Evolutionary conservation across 2,797 vertebrate species (phyloP).

Genomic region (Notamacropus eugenii): DNA sequence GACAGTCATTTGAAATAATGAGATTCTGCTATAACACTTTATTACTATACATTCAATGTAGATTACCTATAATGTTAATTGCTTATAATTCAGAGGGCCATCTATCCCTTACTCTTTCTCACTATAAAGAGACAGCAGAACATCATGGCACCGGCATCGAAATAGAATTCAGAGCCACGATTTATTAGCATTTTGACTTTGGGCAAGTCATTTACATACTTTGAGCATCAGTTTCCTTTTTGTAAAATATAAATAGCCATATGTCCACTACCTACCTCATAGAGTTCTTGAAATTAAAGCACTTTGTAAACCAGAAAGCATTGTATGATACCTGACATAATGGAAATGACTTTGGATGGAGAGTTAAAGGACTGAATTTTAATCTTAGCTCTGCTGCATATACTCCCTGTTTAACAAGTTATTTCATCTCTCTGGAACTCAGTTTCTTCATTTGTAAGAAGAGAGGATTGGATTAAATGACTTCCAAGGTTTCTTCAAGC

Average conservation of each 20-base stretch:
- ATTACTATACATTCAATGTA: constrained; percentile 29
- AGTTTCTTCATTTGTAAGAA: not conserved
- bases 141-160: not conserved
- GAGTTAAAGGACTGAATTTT: not conserved
- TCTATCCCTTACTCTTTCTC: not conserved
- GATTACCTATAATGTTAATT: constrained; percentile 28
- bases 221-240: not conserved
- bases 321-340: not conserved
- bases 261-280: not conserved
- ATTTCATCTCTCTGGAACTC: not conserved
- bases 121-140: not conserved
- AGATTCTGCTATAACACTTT: constrained; percentile 34
- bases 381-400: not conserved
- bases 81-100: constrained; percentile 46
- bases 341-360: not conserved
- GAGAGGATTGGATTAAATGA: not conserved
- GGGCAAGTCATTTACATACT: not conserved
- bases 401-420: not conserved
- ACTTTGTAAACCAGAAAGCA: not conserved
- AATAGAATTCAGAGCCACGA: not conserved
- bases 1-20: constrained; percentile 23
- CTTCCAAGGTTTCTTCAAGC: not conserved
- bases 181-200: not conserved
- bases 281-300: not conserved
- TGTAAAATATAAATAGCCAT: not conserved